Evolutionary conservation across 2,113 vertebrate species (phyloP).

Genomic region (Origma solitaria): DNA sequence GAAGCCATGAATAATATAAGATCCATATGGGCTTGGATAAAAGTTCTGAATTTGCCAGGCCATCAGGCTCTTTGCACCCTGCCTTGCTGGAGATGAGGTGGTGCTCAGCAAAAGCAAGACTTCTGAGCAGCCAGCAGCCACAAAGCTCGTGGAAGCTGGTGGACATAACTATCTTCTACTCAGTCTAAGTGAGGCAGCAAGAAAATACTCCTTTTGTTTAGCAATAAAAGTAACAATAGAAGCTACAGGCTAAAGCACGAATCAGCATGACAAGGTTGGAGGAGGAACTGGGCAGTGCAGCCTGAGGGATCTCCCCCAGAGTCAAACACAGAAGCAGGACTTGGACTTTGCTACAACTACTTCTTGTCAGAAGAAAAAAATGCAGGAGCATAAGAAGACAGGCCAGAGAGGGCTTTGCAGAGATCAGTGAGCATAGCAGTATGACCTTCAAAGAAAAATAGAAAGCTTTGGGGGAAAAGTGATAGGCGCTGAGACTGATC

Average conservation of each 20-base stretch:
- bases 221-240: conserved; percentile 46
- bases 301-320: conserved; percentile 15
- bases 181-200: not conserved
- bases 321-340: not conserved
- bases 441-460: not conserved
- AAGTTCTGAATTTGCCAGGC: not conserved
- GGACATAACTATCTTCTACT: not conserved
- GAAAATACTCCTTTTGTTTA: conserved; percentile 33
- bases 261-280: conserved; percentile 33
- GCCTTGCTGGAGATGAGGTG: not conserved
- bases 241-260: conserved; percentile 33
- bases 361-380: not conserved
- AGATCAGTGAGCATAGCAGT: not conserved
- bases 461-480: not conserved
- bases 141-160: not conserved
- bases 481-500: not conserved
- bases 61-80: not conserved
- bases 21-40: not conserved
- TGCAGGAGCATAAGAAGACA: not conserved
- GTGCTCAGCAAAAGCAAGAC: not conserved
- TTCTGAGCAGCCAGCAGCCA: not conserved
- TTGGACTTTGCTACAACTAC: not conserved
- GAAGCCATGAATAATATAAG: not conserved
- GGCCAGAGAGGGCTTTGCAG: not conserved
- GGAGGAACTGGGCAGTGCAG: not conserved